phyloP scores from a whole-genome alignment of 2,113 vertebrate species.

The Pardalotus punctatus region DNA sequence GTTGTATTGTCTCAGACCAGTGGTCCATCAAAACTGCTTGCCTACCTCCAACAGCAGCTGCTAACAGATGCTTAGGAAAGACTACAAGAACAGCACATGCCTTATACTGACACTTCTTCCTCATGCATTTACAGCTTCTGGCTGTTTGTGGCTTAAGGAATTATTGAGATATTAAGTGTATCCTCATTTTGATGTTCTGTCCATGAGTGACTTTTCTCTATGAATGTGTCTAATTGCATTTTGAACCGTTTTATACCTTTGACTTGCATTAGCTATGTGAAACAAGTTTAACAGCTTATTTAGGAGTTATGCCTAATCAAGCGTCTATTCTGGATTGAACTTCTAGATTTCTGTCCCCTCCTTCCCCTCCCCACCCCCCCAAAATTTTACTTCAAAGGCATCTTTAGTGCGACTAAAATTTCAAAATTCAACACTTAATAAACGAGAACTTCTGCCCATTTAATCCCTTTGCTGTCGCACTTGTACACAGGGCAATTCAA shows the following conservation, averaged over 20 bases:
- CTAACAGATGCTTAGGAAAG: background rate
- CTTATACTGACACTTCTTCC: background rate
- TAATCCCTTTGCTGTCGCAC: background rate
- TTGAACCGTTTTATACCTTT: background rate
- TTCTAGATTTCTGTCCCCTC: background rate
- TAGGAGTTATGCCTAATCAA: background rate
- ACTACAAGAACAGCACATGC: background rate
- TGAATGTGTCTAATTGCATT: background rate
- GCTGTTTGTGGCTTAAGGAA: background rate
- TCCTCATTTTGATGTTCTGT: background rate
- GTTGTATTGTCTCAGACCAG: background rate
- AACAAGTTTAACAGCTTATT: background rate
- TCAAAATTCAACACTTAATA: background rate
- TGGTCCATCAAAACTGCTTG: background rate
- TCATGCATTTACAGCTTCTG: background rate
- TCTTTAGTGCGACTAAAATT: background rate
- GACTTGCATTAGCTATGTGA: background rate
- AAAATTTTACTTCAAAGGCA: background rate
- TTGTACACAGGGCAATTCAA: background rate
- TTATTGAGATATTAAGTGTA: background rate
- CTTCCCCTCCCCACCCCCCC: fast-evolving
- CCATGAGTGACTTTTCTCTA: background rate
- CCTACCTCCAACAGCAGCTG: background rate
- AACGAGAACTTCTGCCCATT: background rate
- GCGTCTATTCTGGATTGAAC: background rate